Evolutionary conservation across 2,888 invertebrate genomes (phyloP), one percentile per base, ranked within the genome.

Genomic region (Sminthurides aquaticus): DNA sequence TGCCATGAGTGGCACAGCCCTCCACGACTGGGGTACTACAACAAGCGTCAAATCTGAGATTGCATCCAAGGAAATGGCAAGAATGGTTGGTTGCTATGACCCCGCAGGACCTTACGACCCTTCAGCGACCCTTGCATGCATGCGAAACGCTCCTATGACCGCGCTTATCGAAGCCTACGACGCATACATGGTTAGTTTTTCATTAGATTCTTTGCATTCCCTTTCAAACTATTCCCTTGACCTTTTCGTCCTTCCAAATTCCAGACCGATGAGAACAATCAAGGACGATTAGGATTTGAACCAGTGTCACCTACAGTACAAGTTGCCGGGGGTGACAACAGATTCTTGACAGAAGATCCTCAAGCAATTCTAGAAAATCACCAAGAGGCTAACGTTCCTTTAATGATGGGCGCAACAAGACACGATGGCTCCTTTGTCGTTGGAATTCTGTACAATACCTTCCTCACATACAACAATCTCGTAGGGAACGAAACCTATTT

Each of bases 401-500:
- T 75, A n/a, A 65, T 76, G 63, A 73, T 73, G 66, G 75, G 75
- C 0, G 60, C 75, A 25, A 74, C 71, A 15, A 66, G 70, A 27
- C 75, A 76, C 48, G 76, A 76, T 60, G 76, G 76, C 1, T 73
- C 75, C 11, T 75, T 71, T 57, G 74, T 75, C 15, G 29, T 74
- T 11, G 74, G 71, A 20, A 64, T 73, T 2, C 62, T 66, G 8
- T 74, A 72, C 57, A 68, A 70, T 27, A 48, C 62, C 25, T 74
- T 63, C 59, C 34, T 74, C 8, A 66, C 57, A 43, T 67, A 62
- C 2, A 69, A 71, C 28, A 62, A 54, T 20, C 56, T 60, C 5
- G 43, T 60, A 3, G 62, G 65, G 2, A 58, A 72, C 54, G 59
- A 60, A 0, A 54, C 65, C 18, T 75, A 69, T 57, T 62, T 75